Evolutionary conservation across 2,113 vertebrate genomes (phyloP).

Genomic region (Leucopsar rothschildi): DNA sequence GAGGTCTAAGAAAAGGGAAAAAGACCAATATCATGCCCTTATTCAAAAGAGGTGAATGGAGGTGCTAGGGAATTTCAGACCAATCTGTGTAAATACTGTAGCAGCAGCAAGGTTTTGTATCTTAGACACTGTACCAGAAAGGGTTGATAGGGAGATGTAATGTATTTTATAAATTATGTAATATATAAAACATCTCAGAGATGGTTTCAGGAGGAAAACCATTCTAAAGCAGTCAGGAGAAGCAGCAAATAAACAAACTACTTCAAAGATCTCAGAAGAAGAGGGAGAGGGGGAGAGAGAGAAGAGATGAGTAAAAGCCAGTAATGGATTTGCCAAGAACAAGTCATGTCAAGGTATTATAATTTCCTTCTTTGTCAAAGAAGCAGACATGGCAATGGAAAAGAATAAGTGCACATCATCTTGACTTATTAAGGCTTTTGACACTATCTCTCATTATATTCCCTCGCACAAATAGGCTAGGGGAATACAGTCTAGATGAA

Average conservation of each 20-base stretch:
- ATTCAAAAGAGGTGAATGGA: neutral
- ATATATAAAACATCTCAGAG: neutral
- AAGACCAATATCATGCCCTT: neutral
- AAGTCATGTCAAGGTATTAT: neutral
- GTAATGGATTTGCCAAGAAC: constrained; percentile 23
- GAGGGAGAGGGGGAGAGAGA: neutral
- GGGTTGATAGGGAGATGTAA: neutral
- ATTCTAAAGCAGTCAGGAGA: neutral
- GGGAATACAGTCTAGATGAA: neutral
- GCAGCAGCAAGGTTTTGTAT: neutral
- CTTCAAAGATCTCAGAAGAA: neutral
- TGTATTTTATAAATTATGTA: neutral
- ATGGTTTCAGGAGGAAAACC: neutral
- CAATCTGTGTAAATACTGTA: neutral
- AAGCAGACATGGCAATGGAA: neutral
- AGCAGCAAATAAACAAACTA: constrained; percentile 23
- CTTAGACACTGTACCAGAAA: neutral
- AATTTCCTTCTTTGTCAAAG: constrained; percentile 42
- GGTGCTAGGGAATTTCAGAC: neutral
- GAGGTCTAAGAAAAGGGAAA: neutral
- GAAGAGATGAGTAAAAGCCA: constrained; percentile 18
- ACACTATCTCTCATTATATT: neutral
- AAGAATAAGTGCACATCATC: neutral
- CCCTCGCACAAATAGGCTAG: neutral
- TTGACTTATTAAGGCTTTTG: constrained; percentile 31